Base-by-base conservation (phyloP, 2,113 vertebrate genomes). In the Loxodonta africana region DNA sequence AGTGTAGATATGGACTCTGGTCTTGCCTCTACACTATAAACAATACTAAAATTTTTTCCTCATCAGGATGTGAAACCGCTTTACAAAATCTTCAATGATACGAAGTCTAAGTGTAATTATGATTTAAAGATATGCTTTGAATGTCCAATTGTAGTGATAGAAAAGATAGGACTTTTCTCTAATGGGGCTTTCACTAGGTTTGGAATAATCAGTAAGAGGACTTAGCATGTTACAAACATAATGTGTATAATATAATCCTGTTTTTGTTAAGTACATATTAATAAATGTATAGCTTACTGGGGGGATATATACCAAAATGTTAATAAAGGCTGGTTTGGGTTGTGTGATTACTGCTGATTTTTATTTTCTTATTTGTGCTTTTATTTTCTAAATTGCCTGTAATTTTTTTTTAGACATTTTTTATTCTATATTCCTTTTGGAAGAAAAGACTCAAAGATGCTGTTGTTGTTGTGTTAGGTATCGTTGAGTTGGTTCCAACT, bases 31-130 rank as follows among this genome's bases (percentile, higher is more conserved):
- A 78, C 14, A 37, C 28, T 28, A 15, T 33, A 67, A 84, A 26
- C 60, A 33, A 74, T 30, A 48, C 37, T 65, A 33, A 26, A 21
- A 25, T 25, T 33, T 33, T 28, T 88, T 84, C 77, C 89, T 65
- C 82, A 82, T 74, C 65, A 84, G n/a, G n/a, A 48, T 33, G 28
- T 57, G 17, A 71, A 63, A 48, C 9, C 44, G 37, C 57, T 82
- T 21, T 94, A 63, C 14, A 94, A 89, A 80, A n/a, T 51, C 37
- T 84, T 77, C 74, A 94, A n/a, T 80, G 76, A 69, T 10, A 93
- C 73, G 78, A 94, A 94, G 8, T 67, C 4, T 76, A 81, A 51
- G 48, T 28, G 1, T 73, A 73, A 94, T 81, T 67, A 53, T 51
- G 25, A 83, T 41, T 83, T 83, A 92, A 20, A 76, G 41, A 76